A percentile compares a stretch with the other conserved stretches of the same genome.
These are phyloP conservation scores for Sinocyclocheilus anshuiensis DNA, from an alignment of 2,113 vertebrate species.

Conservation along the genomic window DNA sequence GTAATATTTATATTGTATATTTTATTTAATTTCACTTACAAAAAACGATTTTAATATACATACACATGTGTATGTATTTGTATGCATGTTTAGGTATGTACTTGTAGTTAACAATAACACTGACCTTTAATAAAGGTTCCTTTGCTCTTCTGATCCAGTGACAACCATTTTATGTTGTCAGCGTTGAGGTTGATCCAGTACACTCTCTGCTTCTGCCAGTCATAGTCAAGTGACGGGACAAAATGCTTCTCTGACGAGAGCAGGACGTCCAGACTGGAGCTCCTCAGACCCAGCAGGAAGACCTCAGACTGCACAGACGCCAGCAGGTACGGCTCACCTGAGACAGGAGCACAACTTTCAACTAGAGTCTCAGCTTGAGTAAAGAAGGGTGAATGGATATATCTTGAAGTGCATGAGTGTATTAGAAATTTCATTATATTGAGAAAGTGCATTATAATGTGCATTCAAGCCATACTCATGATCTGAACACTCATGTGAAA, in stretches of 20 bases:
- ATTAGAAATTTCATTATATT: too few relatives aligned
- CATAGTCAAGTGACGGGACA: conserved; percentile 86
- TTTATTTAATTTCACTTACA: background rate
- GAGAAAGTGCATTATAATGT: too few relatives aligned
- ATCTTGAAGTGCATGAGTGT: background rate
- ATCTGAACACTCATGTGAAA: too few relatives aligned
- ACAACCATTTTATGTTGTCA: conserved; percentile 84
- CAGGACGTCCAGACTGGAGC: conserved; percentile 74
- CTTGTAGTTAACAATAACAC: background rate
- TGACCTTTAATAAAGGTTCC: conserved; percentile 85
- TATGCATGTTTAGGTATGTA: too few relatives aligned
- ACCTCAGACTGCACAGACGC: conserved; percentile 81
- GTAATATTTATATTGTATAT: background rate
- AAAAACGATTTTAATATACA: background rate
- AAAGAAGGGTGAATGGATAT: background rate
- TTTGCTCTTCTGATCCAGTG: conserved; percentile 73
- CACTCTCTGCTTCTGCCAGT: conserved; percentile 80
- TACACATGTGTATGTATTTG: too few relatives aligned
- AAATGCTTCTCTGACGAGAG: conserved; percentile 72
- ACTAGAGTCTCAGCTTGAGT: background rate
- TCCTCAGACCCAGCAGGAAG: conserved; percentile 78
- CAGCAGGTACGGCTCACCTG: conserved; percentile 79
- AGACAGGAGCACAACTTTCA: background rate
- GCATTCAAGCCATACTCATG: too few relatives aligned
- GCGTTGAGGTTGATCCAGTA: conserved; percentile 85